These are phyloP conservation scores for Drosophila nigromelanica DNA, from an alignment of 1,140 invertebrate genomes.

Conservation along the genomic window DNA sequence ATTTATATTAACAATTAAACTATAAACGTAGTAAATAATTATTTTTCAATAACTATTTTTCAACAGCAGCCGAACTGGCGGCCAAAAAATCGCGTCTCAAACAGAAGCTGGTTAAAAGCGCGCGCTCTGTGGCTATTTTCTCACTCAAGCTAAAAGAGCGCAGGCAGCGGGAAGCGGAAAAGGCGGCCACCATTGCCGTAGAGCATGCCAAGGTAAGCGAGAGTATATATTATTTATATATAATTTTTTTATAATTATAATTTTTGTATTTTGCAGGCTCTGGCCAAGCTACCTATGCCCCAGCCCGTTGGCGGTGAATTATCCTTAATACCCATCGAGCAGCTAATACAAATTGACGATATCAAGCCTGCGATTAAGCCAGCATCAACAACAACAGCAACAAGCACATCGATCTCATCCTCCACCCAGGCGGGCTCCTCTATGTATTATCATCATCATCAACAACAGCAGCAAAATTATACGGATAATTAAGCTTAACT, in stretches of 20 bases:
- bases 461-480: conserved; percentile 46
- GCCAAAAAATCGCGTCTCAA: conserved; percentile 87
- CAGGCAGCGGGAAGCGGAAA: conserved; percentile 89
- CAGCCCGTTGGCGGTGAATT: conserved; percentile 89
- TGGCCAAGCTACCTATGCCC: conserved; percentile 76
- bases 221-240: neutral
- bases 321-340: conserved; percentile 91
- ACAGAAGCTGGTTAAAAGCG: conserved; percentile 89
- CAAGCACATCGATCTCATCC: conserved; percentile 49
- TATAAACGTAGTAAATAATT: no score
- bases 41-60: neutral
- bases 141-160: conserved; percentile 91
- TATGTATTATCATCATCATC: conserved; percentile 46
- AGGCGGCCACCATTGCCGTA: conserved; percentile 85
- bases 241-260: neutral
- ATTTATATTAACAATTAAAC: neutral
- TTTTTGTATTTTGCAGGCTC: conserved; percentile 46
- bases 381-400: conserved; percentile 29
- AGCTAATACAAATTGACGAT: conserved; percentile 88
- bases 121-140: conserved; percentile 92
- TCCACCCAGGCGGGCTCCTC: conserved; percentile 57
- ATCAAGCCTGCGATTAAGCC: conserved; percentile 82
- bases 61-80: conserved; percentile 85
- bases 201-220: conserved; percentile 81
- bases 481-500: conserved; percentile 58